Evolutionary conservation across 2,888 invertebrate genomes (phyloP).

Genomic region (Erpobdella octoculata): DNA sequence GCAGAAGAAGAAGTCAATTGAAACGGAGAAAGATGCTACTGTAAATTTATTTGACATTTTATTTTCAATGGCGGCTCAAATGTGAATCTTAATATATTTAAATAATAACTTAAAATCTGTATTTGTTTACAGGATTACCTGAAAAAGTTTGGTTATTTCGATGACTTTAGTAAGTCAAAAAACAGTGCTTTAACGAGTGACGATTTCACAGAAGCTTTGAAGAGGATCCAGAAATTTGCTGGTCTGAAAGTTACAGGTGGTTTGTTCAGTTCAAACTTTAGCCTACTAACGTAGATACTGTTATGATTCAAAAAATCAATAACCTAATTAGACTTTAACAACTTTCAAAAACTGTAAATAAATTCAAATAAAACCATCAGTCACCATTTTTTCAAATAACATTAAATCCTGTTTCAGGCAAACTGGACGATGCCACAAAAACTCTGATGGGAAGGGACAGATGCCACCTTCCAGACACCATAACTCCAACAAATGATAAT

Average conservation of each 20-base stretch:
- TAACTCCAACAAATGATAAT: not conserved
- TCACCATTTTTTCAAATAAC: not conserved
- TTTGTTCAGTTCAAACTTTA: not conserved
- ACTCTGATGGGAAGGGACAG: not conserved
- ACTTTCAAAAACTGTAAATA: too few relatives aligned
- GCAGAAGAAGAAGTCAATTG: too few relatives aligned
- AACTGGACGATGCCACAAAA: conserved; percentile 3
- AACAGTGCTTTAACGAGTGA: not conserved
- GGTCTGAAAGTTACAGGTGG: not conserved
- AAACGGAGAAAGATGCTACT: too few relatives aligned
- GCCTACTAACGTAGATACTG: not conserved
- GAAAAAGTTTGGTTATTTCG: not conserved
- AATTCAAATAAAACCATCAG: too few relatives aligned
- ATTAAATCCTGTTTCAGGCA: not conserved
- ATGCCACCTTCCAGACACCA: not conserved
- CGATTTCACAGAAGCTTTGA: not conserved
- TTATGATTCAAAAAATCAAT: not conserved
- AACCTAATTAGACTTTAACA: too few relatives aligned
- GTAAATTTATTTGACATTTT: not conserved
- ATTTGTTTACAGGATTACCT: not conserved
- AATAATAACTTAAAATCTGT: not conserved
- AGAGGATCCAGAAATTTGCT: not conserved
- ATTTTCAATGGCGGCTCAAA: too few relatives aligned
- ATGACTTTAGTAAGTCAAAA: not conserved
- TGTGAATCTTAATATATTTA: not conserved